Base-by-base conservation (phyloP, 2,113 vertebrate species). In the Sisor rabdophorus region DNA sequence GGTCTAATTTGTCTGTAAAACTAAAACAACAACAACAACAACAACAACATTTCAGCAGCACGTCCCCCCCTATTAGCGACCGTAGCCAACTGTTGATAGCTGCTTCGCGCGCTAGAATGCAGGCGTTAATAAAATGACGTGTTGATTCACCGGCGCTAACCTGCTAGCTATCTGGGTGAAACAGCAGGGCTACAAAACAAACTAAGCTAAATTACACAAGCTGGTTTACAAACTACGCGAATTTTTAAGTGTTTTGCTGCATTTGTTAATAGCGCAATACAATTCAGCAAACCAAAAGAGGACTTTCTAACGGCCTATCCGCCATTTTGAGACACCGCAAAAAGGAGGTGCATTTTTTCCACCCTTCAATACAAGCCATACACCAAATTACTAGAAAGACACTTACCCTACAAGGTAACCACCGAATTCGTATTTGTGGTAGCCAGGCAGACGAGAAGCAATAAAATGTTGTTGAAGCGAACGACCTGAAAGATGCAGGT, bases 241-340 rank as follows among this genome's bases (percentile, higher is more conserved):
- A 30, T 30, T 19, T n/a, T 20, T 11, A 11, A 11, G 24, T 50
- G 1, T 52, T 52, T 69, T 69, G 4, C 10, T 44, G 5, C 1
- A 8, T 44, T 44, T 9, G 4, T 44, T 8, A 44, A 44, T 4
- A 70, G 15, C 47, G 24, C 59, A 5, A 40, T 20, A 6, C 17
- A n/a, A 52, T 28, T 22, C 54, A n/a, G 26, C 12, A 22, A 65
- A 32, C 73, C 65, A 61, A 75, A 77, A 77, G 58, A 75, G 69
- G 73, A 79, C 65, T 64, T 47, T 89, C 84, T 64, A 90, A 87
- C 91, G 89, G 91, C 91, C 91, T 86, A 56, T 84, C 91, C 91
- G 92, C 92, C 92, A 93, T 93, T 93, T 93, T 93, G 90, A 92
- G 91, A 88, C 89, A 89, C 79, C 30, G 74, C 88, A 54, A 87